phyloP scores from a whole-genome alignment of 2,113 vertebrate genomes.

The Albula goreensis region DNA sequence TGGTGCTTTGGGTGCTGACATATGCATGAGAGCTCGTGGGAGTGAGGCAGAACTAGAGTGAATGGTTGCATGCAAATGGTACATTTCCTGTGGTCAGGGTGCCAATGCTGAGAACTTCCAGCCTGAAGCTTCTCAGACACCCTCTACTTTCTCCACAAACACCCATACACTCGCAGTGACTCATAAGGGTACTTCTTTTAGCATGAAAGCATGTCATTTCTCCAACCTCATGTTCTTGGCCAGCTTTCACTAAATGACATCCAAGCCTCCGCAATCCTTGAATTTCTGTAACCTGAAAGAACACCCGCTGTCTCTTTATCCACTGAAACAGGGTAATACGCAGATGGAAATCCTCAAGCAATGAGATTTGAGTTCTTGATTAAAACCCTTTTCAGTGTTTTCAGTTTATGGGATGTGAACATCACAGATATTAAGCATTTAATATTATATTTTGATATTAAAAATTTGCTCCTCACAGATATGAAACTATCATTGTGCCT shows the following conservation, averaged over 20 bases:
- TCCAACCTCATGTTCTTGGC: not conserved
- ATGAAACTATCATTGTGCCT: too few relatives aligned
- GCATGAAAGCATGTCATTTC: not conserved
- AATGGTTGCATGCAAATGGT: not conserved
- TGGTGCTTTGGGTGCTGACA: too few relatives aligned
- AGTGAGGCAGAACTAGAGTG: not conserved
- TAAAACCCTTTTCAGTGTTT: too few relatives aligned
- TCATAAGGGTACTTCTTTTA: not conserved
- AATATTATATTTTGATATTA: too few relatives aligned
- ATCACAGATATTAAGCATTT: too few relatives aligned
- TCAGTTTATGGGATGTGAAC: too few relatives aligned
- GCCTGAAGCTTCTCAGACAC: too few relatives aligned
- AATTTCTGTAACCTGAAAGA: not conserved
- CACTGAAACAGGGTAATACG: not conserved
- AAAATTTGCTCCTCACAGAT: too few relatives aligned
- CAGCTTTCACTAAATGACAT: not conserved
- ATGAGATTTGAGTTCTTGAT: too few relatives aligned
- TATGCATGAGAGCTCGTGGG: too few relatives aligned
- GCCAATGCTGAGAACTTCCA: too few relatives aligned
- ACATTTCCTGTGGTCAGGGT: not conserved
- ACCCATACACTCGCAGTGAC: not conserved
- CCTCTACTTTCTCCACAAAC: not conserved
- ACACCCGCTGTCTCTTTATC: not conserved
- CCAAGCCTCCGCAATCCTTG: not conserved
- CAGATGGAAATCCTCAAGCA: too few relatives aligned